A percentile compares a stretch with the other conserved stretches of the same genome.
Evolutionary conservation across 2,888 invertebrate species (phyloP).

Genomic region (Spodoptera littoralis): DNA sequence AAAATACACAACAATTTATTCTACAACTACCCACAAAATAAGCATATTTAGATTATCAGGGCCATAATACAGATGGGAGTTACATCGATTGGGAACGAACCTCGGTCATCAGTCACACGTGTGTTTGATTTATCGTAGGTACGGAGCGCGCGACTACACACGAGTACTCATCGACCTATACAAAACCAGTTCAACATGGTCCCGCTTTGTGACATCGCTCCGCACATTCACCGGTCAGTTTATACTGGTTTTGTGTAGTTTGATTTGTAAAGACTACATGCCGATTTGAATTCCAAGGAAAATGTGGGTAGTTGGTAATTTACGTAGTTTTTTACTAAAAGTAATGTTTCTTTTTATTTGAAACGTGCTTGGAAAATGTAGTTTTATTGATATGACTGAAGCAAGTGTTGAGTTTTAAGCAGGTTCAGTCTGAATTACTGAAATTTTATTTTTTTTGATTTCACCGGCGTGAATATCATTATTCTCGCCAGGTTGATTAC

Average conservation of each 20-base stretch:
- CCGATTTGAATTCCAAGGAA: slow-evolving; percentile 58
- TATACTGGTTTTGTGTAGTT: too few relatives aligned
- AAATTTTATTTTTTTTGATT: too few relatives aligned
- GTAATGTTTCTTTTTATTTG: slow-evolving; percentile 7
- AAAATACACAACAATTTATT: too few relatives aligned
- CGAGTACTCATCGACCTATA: too few relatives aligned
- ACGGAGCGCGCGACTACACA: slow-evolving; percentile 58
- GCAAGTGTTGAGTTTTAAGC: too few relatives aligned
- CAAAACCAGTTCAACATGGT: too few relatives aligned
- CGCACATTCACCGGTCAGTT: too few relatives aligned
- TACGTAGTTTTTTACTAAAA: slow-evolving; percentile 4
- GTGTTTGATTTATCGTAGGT: slow-evolving; percentile 67
- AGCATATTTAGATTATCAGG: slow-evolving; percentile 35
- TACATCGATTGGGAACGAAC: slow-evolving; percentile 56
- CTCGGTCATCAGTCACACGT: slow-evolving; percentile 67
- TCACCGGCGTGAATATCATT: too few relatives aligned
- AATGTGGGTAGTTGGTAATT: slow-evolving; percentile 18
- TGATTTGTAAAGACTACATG: slow-evolving; percentile 11
- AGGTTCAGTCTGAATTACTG: too few relatives aligned
- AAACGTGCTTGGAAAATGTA: background rate
- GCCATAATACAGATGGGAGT: slow-evolving; percentile 30
- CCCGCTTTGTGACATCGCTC: too few relatives aligned
- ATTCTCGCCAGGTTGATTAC: too few relatives aligned
- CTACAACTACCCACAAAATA: slow-evolving; percentile 2
- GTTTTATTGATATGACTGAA: too few relatives aligned